A percentile compares a stretch with the other conserved stretches of the same genome.
phyloP scores from a whole-genome alignment of 1,140 invertebrate species.

The Vollenhovia emeryi region DNA sequence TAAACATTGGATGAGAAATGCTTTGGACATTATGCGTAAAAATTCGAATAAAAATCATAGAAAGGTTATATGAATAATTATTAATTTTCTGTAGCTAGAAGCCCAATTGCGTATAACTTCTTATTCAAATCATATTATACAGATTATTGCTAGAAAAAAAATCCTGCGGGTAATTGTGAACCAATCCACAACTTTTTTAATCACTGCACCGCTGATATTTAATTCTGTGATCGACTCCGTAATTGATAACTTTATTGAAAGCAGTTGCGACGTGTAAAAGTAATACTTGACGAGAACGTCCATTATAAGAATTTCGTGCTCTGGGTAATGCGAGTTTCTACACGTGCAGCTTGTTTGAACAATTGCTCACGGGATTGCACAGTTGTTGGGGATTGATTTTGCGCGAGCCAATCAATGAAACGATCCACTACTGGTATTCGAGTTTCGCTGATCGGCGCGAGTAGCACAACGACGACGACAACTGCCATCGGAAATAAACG shows the following conservation, averaged over 20 bases:
- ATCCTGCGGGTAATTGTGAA: not conserved
- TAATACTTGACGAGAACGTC: not conserved
- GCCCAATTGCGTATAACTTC: not conserved
- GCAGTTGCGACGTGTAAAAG: not conserved
- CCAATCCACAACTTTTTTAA: not conserved
- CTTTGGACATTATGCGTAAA: too few species aligned
- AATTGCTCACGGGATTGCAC: slow-evolving; percentile 73
- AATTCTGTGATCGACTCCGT: not conserved
- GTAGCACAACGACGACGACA: not conserved
- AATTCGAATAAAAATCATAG: not conserved
- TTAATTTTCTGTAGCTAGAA: not conserved
- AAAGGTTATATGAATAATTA: not conserved
- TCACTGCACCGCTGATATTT: not conserved
- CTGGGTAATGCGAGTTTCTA: not conserved
- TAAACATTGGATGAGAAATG: not conserved
- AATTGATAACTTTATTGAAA: slow-evolving; percentile 3
- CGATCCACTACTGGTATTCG: not conserved
- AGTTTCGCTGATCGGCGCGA: not conserved
- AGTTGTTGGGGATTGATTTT: slow-evolving; percentile 61
- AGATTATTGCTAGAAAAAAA: not conserved
- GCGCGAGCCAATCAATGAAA: not conserved
- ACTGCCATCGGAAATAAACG: slow-evolving; percentile 54
- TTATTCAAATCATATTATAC: not conserved
- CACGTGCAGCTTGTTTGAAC: slow-evolving; percentile 68
- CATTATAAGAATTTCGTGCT: not conserved